Evolutionary conservation across 2,888 invertebrate genomes (phyloP).

Genomic region (Gastracanthus pulcherrimus): DNA sequence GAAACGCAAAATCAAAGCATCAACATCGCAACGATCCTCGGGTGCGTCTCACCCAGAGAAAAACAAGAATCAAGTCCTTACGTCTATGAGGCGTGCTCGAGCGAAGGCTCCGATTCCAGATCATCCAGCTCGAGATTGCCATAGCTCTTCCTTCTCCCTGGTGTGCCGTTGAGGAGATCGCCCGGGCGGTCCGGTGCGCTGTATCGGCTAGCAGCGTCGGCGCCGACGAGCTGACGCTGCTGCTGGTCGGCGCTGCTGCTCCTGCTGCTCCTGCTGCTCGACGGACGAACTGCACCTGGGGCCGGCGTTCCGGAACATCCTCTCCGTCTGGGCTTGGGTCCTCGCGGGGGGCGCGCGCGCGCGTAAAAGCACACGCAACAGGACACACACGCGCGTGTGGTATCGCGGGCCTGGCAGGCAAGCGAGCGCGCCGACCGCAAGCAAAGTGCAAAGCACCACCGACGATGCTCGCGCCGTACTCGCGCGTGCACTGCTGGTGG

Average conservation of each 20-base stretch:
- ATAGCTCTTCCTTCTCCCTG: conserved; percentile 65
- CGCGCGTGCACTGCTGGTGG: too few relatives aligned
- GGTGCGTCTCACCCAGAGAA: not conserved
- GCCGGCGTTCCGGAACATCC: conserved; percentile 31
- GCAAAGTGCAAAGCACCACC: too few relatives aligned
- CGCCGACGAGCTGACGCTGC: conserved; percentile 15
- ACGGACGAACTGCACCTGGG: too few relatives aligned
- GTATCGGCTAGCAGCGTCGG: not conserved
- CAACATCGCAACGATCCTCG: not conserved
- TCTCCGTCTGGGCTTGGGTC: conserved; percentile 2
- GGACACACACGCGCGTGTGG: too few relatives aligned
- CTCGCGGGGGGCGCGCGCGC: not conserved
- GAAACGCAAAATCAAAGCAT: conserved; percentile 26
- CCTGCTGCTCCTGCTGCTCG: too few relatives aligned
- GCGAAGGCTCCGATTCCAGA: conserved; percentile 78
- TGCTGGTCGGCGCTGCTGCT: too few relatives aligned
- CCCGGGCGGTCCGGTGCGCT: too few relatives aligned
- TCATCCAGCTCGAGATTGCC: conserved; percentile 80
- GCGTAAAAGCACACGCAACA: not conserved
- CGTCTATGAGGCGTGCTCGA: conserved; percentile 77
- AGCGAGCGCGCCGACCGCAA: too few relatives aligned
- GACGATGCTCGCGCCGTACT: too few relatives aligned
- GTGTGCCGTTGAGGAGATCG: too few relatives aligned
- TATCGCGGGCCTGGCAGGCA: too few relatives aligned
- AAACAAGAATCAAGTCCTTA: conserved; percentile 65